phyloP scores from a whole-genome alignment of 2,888 invertebrate genomes.

The Dryobota labecula region DNA sequence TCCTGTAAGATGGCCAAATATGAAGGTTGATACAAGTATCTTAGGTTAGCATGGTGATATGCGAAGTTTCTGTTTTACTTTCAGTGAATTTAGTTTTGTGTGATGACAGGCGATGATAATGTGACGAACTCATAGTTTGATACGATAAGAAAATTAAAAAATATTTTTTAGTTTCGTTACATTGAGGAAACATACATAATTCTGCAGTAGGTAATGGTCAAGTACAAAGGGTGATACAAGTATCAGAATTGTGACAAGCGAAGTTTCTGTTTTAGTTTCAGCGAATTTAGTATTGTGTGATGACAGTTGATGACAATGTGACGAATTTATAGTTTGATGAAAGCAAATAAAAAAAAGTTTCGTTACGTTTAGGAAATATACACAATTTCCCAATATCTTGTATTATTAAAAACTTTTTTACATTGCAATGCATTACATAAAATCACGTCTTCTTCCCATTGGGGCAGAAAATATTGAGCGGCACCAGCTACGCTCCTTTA shows the following conservation, averaged over 20 bases:
- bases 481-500: too few relatives aligned
- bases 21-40: too few relatives aligned
- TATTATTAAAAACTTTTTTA: neutral
- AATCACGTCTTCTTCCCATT: too few relatives aligned
- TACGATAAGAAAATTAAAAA: too few relatives aligned
- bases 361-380: neutral
- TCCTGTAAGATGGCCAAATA: too few relatives aligned
- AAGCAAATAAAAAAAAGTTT: too few relatives aligned
- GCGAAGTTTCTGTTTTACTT: neutral
- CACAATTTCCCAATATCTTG: neutral
- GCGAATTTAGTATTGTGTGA: neutral
- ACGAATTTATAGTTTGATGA: neutral
- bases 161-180: neutral
- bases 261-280: neutral
- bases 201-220: too few relatives aligned
- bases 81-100: neutral
- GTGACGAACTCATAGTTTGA: neutral
- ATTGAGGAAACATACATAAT: neutral
- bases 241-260: too few relatives aligned
- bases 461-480: too few relatives aligned
- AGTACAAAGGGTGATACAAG: too few relatives aligned
- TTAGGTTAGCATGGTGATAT: neutral
- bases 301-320: rapidly evolving
- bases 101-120: neutral
- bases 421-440: too few relatives aligned